A percentile compares a stretch with the other conserved stretches of the same genome.
phyloP scores from a whole-genome alignment of 2,113 vertebrate genomes.

The Zosterops borbonicus region DNA sequence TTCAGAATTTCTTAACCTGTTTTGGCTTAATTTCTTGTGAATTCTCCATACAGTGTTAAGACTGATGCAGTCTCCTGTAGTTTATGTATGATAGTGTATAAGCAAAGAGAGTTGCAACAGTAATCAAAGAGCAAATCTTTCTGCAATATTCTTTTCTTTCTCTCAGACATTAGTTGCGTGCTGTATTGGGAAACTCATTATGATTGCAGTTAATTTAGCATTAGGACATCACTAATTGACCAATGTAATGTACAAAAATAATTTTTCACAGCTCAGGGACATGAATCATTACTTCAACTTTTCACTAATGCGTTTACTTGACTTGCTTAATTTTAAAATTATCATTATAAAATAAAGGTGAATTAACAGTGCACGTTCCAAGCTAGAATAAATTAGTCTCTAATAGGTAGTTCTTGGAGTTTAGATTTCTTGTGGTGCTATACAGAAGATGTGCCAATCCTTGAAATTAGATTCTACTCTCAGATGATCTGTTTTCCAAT shows the following conservation, averaged over 20 bases:
- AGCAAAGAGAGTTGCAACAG: background rate
- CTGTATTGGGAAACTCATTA: constrained; percentile 58
- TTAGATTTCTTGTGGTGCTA: background rate
- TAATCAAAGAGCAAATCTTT: background rate
- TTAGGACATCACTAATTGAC: constrained; percentile 64
- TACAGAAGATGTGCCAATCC: background rate
- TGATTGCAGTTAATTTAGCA: constrained; percentile 52
- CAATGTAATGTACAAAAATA: constrained; percentile 47
- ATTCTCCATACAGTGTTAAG: background rate
- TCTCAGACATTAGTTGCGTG: background rate
- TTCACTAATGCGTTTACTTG: constrained; percentile 66
- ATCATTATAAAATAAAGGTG: constrained; percentile 62
- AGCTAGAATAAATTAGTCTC: constrained; percentile 38
- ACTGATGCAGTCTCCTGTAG: background rate
- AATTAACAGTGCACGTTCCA: constrained; percentile 14
- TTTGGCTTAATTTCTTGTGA: background rate
- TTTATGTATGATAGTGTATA: background rate
- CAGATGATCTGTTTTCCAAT: background rate
- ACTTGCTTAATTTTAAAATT: constrained; percentile 70
- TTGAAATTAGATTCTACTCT: background rate
- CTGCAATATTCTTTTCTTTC: background rate
- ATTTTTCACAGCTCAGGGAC: constrained; percentile 56
- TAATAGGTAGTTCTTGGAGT: constrained; percentile 22
- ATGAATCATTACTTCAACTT: constrained; percentile 61
- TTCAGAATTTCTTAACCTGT: background rate